These are phyloP conservation scores for Spialia ferax DNA, from an alignment of 2,888 invertebrate species.

Conservation along the genomic window DNA sequence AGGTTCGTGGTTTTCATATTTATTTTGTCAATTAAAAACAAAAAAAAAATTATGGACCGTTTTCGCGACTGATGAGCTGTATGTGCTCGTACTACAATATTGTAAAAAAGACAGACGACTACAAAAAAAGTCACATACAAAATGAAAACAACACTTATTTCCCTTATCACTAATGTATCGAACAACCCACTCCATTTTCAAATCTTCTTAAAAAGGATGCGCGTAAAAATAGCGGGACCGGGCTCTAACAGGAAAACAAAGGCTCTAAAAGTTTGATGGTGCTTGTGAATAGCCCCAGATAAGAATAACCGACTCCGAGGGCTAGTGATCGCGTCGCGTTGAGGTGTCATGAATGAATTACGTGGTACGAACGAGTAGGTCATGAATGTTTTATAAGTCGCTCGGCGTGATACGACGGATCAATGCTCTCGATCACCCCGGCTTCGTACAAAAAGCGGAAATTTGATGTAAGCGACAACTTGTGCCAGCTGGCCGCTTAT, in stretches of 20 bases:
- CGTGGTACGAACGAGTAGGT: slow-evolving; percentile 57
- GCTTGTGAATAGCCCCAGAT: slow-evolving; percentile 38
- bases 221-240: slow-evolving; percentile 3
- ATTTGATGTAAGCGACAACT: slow-evolving; percentile 41
- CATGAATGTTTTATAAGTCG: slow-evolving; percentile 81
- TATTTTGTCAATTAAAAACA: too few relatives aligned
- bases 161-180: slow-evolving; percentile 3
- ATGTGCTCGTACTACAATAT: too few relatives aligned
- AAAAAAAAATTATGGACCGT: too few relatives aligned
- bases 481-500: slow-evolving; percentile 36
- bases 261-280: slow-evolving; percentile 26
- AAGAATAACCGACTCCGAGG: slow-evolving; percentile 48
- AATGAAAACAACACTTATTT: neutral
- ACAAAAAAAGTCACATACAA: neutral
- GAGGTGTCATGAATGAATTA: slow-evolving; percentile 78
- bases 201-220: slow-evolving; percentile 6
- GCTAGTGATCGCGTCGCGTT: slow-evolving; percentile 52
- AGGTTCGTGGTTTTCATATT: too few relatives aligned
- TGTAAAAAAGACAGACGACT: neutral
- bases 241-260: neutral
- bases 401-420: slow-evolving; percentile 60
- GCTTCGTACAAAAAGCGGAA: slow-evolving; percentile 30
- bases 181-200: neutral
- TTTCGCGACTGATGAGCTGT: too few relatives aligned
- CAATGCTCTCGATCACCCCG: slow-evolving; percentile 52